Percentiles rank a stretch among this genome's conserved stretches.
These are phyloP conservation scores for Leptinotarsa undecemlineata DNA, from an alignment of 1,140 invertebrate species.

Conservation along the genomic window DNA sequence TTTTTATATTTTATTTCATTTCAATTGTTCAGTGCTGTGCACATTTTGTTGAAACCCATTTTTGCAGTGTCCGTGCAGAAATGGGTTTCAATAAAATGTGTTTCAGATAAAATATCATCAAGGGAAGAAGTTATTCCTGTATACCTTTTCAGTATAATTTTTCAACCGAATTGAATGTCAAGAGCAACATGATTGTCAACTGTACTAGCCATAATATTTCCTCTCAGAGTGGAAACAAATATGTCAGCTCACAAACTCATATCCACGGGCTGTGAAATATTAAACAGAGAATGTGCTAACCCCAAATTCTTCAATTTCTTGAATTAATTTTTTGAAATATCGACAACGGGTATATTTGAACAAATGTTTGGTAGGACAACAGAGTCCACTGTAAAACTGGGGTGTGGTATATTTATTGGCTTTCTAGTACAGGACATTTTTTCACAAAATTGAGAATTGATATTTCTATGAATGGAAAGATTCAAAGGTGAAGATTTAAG, in stretches of 20 bases:
- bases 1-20: too few relatives aligned
- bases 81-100: constrained; percentile 1
- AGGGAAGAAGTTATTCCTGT: neutral
- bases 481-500: neutral
- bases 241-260: neutral
- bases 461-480: neutral
- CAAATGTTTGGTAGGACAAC: neutral
- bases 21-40: too few relatives aligned
- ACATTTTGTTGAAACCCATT: too few relatives aligned
- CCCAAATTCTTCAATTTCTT: neutral
- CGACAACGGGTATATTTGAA: neutral
- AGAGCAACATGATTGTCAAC: neutral
- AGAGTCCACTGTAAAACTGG: neutral
- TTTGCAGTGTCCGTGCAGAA: neutral
- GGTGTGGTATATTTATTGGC: neutral
- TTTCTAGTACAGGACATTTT: neutral
- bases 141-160: too few relatives aligned
- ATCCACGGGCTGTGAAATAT: constrained; percentile 1
- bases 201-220: neutral
- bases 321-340: neutral
- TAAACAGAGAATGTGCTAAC: neutral
- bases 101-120: neutral
- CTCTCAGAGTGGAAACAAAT: neutral
- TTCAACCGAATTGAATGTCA: neutral
- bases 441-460: neutral